Evolutionary conservation across 2,113 vertebrate species (phyloP).

Genomic region (Corapipo altera): DNA sequence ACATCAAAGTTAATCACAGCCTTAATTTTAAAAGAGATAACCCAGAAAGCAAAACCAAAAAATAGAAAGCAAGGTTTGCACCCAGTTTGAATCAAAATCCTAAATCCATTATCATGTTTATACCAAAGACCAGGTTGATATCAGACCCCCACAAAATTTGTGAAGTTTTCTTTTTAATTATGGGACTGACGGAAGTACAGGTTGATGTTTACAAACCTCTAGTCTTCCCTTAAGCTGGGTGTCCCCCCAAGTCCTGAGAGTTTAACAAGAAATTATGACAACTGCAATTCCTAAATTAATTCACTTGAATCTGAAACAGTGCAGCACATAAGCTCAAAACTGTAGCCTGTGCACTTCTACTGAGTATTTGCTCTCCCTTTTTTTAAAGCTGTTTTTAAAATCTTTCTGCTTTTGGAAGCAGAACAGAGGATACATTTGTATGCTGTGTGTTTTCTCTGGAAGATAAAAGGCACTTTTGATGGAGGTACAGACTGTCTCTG

Average conservation of each 20-base stretch:
- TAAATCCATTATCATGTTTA: not conserved
- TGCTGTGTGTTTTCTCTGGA: not conserved
- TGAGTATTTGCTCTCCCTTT: not conserved
- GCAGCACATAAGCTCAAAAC: not conserved
- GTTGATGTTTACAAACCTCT: not conserved
- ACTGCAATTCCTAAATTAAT: not conserved
- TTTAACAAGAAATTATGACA: not conserved
- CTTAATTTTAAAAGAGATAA: slow-evolving; percentile 28
- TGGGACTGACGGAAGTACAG: not conserved
- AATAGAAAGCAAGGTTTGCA: not conserved
- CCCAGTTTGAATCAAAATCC: not conserved
- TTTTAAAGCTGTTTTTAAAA: not conserved
- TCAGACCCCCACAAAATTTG: not conserved
- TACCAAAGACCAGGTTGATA: not conserved
- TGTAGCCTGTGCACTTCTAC: not conserved
- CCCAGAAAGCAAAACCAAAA: slow-evolving; percentile 20
- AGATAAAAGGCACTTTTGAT: slow-evolving; percentile 40
- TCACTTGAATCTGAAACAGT: not conserved
- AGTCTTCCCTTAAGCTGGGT: not conserved
- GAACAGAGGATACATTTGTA: slow-evolving; percentile 3
- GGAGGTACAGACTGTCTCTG: not conserved
- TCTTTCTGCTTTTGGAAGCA: slow-evolving; percentile 20
- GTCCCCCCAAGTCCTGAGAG: not conserved
- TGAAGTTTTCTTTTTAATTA: not conserved
- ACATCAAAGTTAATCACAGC: slow-evolving; percentile 51